Evolutionary conservation across 2,113 vertebrate genomes (phyloP).

Genomic region (Trematocara variabile): DNA sequence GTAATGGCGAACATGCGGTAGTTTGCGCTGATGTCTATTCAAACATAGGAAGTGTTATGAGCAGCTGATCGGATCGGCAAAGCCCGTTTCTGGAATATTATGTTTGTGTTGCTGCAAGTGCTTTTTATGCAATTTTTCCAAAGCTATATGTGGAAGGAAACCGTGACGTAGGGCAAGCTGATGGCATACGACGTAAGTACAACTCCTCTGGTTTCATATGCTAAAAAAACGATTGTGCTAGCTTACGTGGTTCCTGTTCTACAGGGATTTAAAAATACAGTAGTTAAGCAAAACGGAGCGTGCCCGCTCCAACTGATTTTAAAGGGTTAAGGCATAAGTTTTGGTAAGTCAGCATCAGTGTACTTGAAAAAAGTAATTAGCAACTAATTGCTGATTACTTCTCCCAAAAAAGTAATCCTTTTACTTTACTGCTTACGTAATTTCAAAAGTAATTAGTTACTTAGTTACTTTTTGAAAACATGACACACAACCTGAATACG

Average conservation of each 20-base stretch:
- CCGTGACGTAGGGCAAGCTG: not conserved
- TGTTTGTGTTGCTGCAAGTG: not conserved
- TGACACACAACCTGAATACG: not conserved
- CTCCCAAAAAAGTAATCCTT: not conserved
- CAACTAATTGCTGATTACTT: not conserved
- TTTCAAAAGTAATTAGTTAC: not conserved
- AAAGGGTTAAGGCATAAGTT: not conserved
- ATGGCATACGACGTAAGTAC: rapidly evolving
- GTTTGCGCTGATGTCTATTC: rapidly evolving
- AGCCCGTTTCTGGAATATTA: not conserved
- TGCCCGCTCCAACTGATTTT: rapidly evolving
- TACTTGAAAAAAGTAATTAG: not conserved
- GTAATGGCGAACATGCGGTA: not conserved
- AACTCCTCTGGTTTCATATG: not conserved
- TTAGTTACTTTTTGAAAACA: not conserved
- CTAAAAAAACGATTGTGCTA: not conserved
- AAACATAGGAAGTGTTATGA: rapidly evolving
- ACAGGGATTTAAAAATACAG: not conserved
- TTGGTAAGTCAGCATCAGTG: not conserved
- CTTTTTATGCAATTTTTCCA: not conserved
- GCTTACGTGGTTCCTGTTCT: not conserved
- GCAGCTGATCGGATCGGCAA: rapidly evolving
- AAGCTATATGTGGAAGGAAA: not conserved
- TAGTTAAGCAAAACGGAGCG: not conserved
- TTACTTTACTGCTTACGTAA: not conserved